These are phyloP conservation scores for Tenthredo distinguenda DNA, from an alignment of 2,888 invertebrate genomes.

Conservation along the genomic window DNA sequence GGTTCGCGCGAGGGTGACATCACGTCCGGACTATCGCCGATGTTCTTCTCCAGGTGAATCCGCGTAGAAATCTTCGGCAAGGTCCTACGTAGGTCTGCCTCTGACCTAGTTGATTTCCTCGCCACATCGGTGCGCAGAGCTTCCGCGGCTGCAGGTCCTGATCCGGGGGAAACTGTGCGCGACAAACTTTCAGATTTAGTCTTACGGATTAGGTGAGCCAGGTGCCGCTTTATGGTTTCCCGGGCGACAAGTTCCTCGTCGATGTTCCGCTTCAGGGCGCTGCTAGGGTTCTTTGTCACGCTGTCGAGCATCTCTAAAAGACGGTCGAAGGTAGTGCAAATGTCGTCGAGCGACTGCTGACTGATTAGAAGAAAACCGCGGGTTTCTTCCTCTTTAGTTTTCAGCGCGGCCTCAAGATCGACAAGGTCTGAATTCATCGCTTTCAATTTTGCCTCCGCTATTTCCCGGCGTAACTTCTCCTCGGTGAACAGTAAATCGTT, in stretches of 20 bases:
- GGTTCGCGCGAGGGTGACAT: slow-evolving; percentile 53
- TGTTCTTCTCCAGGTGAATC: slow-evolving; percentile 66
- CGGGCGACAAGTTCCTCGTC: slow-evolving; percentile 50
- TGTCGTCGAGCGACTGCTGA: slow-evolving; percentile 71
- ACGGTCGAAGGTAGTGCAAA: slow-evolving; percentile 69
- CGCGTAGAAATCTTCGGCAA: slow-evolving; percentile 59
- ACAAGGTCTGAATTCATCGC: slow-evolving; percentile 64
- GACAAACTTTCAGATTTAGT: slow-evolving; percentile 73
- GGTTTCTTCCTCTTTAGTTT: slow-evolving; percentile 68
- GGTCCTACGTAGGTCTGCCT: slow-evolving; percentile 65
- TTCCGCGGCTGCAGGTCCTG: slow-evolving; percentile 11
- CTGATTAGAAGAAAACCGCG: slow-evolving; percentile 69
- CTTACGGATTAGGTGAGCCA: slow-evolving; percentile 70
- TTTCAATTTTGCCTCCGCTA: slow-evolving; percentile 68
- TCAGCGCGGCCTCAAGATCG: slow-evolving; percentile 66
- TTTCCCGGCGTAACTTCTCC: slow-evolving; percentile 68
- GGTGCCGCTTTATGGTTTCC: slow-evolving; percentile 64
- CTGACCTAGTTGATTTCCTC: slow-evolving; percentile 69
- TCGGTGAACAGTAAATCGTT: slow-evolving; percentile 65
- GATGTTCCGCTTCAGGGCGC: neutral
- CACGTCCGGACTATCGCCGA: slow-evolving; percentile 66
- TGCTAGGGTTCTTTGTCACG: slow-evolving; percentile 57
- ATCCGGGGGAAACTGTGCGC: slow-evolving; percentile 56
- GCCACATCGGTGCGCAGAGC: slow-evolving; percentile 47
- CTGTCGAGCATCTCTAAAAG: slow-evolving; percentile 69